Evolutionary conservation across 2,888 invertebrate genomes (phyloP).

Genomic region (Parelbella ahira): DNA sequence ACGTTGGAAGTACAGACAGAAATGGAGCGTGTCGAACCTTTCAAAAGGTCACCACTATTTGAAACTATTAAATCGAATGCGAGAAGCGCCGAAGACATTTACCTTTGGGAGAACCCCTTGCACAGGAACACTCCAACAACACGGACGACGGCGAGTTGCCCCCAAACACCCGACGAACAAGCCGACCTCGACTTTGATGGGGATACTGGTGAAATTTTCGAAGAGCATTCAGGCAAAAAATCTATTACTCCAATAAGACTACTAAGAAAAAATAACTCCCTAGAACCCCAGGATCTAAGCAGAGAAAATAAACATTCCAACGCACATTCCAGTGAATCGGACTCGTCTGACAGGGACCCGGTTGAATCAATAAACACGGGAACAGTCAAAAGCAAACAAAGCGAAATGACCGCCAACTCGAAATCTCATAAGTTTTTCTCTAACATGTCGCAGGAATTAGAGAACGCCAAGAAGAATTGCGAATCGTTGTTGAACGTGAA

Average conservation of each 20-base stretch:
- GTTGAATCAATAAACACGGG: slow-evolving; percentile 38
- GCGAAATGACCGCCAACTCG: slow-evolving; percentile 45
- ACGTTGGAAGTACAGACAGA: slow-evolving; percentile 44
- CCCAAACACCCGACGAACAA: slow-evolving; percentile 86
- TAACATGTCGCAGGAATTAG: slow-evolving; percentile 74
- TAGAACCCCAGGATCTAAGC: slow-evolving; percentile 52
- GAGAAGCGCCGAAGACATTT: slow-evolving; percentile 84
- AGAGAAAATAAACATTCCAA: slow-evolving; percentile 46
- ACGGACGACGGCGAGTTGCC: slow-evolving; percentile 67
- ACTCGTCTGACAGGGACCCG: slow-evolving; percentile 59
- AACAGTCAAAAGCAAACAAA: slow-evolving; percentile 38
- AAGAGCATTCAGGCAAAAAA: slow-evolving; percentile 84
- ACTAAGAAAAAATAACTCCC: slow-evolving; percentile 66
- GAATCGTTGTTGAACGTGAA: slow-evolving; percentile 68
- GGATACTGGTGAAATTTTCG: slow-evolving; percentile 79
- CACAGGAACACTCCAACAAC: slow-evolving; percentile 78
- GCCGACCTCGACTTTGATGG: slow-evolving; percentile 85
- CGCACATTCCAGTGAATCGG: slow-evolving; percentile 63
- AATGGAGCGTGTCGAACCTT: slow-evolving; percentile 42
- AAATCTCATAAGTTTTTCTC: slow-evolving; percentile 75
- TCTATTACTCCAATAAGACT: slow-evolving; percentile 85
- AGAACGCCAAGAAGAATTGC: slow-evolving; percentile 71
- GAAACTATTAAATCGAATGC: slow-evolving; percentile 65
- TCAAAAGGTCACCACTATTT: slow-evolving; percentile 57
- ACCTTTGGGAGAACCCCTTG: slow-evolving; percentile 89